Base-by-base conservation (phyloP, 2,888 invertebrate genomes). In the Heliconius erato region DNA sequence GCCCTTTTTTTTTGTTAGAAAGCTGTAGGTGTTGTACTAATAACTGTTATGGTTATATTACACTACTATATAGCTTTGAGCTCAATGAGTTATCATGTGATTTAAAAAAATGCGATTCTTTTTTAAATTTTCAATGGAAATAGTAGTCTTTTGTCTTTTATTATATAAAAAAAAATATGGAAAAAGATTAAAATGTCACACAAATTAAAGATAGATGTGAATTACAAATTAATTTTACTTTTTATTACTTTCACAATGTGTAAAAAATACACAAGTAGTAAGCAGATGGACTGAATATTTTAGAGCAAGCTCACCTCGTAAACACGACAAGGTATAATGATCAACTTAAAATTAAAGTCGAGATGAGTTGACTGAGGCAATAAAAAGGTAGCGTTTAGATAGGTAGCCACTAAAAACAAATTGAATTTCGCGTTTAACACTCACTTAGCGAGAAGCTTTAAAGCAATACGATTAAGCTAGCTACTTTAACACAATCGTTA, bases 401-500 rank as follows among this genome's bases (percentile, higher is more conserved):
- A 87, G 88, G 89, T 88, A 89, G 88, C 88, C 86, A 90, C 88
- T 93, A 90, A 92, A 92, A 91, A 88, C 87, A 88, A 91, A 93
- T 92, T 92, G 92, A 89, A 91, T 90, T 90, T 90, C 86, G 85
- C 89, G 87, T 90, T 91, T 89, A 92, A 88, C 89, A 89, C 90
- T 90, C 88, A 87, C 89, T 89, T 86, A 90, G 87, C 87, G 87
- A 88, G 86, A 88, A 88, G 87, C 83, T 87, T 85, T 86, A 86
- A 87, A 87, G 85, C 85, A 84, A 87, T 85, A 86, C 87, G 89
- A 90, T 89, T 90, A 89, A 89, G 77, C 79, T 81, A 86, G 85
- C 87, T 88, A 86, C 83, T 87, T 85, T 87, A 88, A 81, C 87
- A 85, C 85, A 85, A 85, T 85, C 83, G 87, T 86, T 85, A 84